Evolutionary conservation across 2,113 vertebrate species (phyloP), one percentile per base, ranked within the genome.

Genomic region (Geococcyx californianus): DNA sequence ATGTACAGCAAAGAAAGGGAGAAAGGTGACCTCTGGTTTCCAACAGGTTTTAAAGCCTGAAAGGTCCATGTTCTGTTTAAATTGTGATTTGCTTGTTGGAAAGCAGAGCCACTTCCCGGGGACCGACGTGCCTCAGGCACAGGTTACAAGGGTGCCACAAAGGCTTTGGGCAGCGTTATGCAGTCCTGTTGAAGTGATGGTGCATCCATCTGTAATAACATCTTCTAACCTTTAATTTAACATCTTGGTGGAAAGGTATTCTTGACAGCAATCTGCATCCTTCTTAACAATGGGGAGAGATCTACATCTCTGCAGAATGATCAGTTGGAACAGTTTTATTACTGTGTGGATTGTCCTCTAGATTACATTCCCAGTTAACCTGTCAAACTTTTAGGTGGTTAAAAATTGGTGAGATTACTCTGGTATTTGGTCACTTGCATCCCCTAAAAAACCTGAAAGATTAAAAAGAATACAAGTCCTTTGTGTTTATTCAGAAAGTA

Each of bases 1-100:
- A 44, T 0, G 0, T 10, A 10, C 28, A 80, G 12, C 3, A 54
- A 78, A 59, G 28, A 47, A 67, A 77, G n/a, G 38, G 51, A 18
- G 9, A 63, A 56, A 78, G n/a, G 2, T 5, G 34, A 28, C 13
- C n/a, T 60, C 15, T 15, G 44, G 8, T 31, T 83, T 73, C 29
- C 40, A 26, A 16, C 31, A 52, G 34, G 44, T 17, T 73, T 91
- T 60, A 69, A 83, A 90, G 47, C 19, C 4, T 18, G 18, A 23
- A 82, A 36, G 2, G 66, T 23, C 8, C 42, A 52, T 34, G 28
- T 34, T 67, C 16, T 90, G 14, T 55, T 84, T 75, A 63, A 77
- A 75, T 31, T 33, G 34, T 23, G 33, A 44, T 87, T 74, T 93
- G 33, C 31, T 40, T 16, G 16, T 49, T 60, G 40, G 38, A 49